Evolutionary conservation across 1,140 invertebrate species (phyloP), one percentile per base, ranked within the genome.

Genomic region (Nasonia vitripennis): DNA sequence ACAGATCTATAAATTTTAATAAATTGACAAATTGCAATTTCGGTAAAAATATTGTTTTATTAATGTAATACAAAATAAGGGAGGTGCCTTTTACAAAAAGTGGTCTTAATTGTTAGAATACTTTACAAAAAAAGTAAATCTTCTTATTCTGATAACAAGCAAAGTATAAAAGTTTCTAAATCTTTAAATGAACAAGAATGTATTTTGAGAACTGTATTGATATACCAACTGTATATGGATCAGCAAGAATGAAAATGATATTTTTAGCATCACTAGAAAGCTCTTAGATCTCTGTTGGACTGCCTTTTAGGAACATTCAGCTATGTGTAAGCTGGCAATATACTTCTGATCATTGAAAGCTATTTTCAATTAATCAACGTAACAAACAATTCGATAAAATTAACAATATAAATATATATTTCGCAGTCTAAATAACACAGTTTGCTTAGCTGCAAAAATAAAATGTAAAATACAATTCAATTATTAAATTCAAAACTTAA

Each of bases 321-420:
- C 70, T 27, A 37, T 81, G 37, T 51, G 45, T 23, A 45, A 68
- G 48, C 48, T 27, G 37, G 48, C 20, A 14, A 67, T 75, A n/a
- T 17, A 73, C 41, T 73, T 55, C 34, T 75, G 37, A 75, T 41
- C 14, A 34, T 75, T 75, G 37, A 75, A 45, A 75, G 17, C 37
- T 34, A 1, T 7, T 62, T 62, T 62, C 55, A 41, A 75, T 75
- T 45, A 75, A 75, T 75, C 70, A 77, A 70, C 5, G 20, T 83
- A 55, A 80, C 78, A 78, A 17, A 78, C 17, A 78, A 51, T 70
- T 27, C 51, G 31, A 78, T 51, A 37, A 51, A 80, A 75, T 27
- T 77, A 86, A 81, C 27, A 74, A 9, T 81, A 51, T 78, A 20
- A 70, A 86, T 70, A 51, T 71, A 71, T 83, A 83, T 62, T 7